A percentile compares a stretch with the other conserved stretches of the same genome.
Evolutionary conservation across 2,797 vertebrate genomes (phyloP).

Genomic region (Pipistrellus pipistrellus): DNA sequence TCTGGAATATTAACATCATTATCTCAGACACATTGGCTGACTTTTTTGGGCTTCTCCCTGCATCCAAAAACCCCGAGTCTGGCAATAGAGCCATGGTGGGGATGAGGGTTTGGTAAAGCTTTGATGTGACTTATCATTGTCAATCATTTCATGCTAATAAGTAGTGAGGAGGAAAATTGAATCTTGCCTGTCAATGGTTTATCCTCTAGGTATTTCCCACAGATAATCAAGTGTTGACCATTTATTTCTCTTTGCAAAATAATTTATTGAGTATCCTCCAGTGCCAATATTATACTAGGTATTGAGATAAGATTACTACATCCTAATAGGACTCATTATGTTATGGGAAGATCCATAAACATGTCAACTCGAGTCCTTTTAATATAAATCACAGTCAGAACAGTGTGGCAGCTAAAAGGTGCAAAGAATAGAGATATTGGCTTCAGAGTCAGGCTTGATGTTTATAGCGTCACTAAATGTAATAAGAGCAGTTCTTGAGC

Average conservation of each 20-base stretch:
- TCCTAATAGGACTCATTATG: not conserved
- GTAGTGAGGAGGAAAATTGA: constrained; percentile 10
- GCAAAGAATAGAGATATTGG: not conserved
- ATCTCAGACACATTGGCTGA: not conserved
- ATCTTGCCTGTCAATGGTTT: not conserved
- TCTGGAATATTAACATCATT: not conserved
- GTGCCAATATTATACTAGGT: not conserved
- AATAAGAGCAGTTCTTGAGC: constrained; percentile 7
- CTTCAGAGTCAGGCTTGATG: not conserved
- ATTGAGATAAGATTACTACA: constrained; percentile 28
- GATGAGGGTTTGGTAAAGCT: not conserved
- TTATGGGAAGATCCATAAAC: not conserved
- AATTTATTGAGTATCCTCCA: not conserved
- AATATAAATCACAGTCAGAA: constrained; percentile 36
- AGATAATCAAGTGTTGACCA: not conserved
- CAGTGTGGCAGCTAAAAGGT: not conserved
- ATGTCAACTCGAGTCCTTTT: not conserved
- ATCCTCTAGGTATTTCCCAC: constrained; percentile 16
- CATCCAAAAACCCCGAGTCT: not conserved
- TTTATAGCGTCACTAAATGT: not conserved
- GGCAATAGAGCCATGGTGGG: not conserved
- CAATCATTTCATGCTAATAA: constrained; percentile 38
- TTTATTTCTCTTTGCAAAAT: constrained; percentile 53
- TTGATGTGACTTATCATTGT: not conserved
- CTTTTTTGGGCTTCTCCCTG: not conserved